Base-by-base conservation (phyloP, 2,888 invertebrate genomes). In the Patella depressa region DNA sequence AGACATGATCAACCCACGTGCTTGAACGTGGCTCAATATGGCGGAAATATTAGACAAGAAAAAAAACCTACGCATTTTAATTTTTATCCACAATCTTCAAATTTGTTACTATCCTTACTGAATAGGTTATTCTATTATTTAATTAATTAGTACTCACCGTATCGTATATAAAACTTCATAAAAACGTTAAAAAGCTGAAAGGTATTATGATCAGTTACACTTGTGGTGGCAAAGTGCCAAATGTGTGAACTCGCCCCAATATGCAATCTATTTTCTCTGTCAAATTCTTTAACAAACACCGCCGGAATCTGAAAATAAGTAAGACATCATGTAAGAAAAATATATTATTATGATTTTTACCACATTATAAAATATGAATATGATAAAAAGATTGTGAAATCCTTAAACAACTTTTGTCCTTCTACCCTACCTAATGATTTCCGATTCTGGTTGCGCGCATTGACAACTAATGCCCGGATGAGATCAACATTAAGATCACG, bases 141-240 rank as follows among this genome's bases (percentile, higher is more conserved):
- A 59, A 14, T 59, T 29, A 34, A 15, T 57, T 45, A 2, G 24
- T 75, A 82, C 87, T 84, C 82, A 89, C 89, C 87, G 87, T 88
- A 83, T 82, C 80, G 80, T 84, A 84, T 78, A 86, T 83, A 86
- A 85, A 88, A 86, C 88, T 87, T 89, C 89, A 89, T 89, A 89
- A 87, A 88, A 85, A 85, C 85, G 85, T 81, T 85, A 82, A 84
- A 79, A 78, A 76, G 65, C 24, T 65, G 19, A 65, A 65, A 65
- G 65, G 65, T 65, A 45, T 45, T 65, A 65, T 65, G 19, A 24
- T 24, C 24, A 65, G 65, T 5, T 34, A 65, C 65, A 65, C 19
- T 65, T 19, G 65, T 19, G 65, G 65, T 65, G 65, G 65, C 65
- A 65, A 65, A 19, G 19, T 65, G 65, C 65, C 65, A 65, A 65